Evolutionary conservation across 2,113 vertebrate genomes (phyloP), one percentile per base, ranked within the genome.

Genomic region (Lipotes vexillifer): DNA sequence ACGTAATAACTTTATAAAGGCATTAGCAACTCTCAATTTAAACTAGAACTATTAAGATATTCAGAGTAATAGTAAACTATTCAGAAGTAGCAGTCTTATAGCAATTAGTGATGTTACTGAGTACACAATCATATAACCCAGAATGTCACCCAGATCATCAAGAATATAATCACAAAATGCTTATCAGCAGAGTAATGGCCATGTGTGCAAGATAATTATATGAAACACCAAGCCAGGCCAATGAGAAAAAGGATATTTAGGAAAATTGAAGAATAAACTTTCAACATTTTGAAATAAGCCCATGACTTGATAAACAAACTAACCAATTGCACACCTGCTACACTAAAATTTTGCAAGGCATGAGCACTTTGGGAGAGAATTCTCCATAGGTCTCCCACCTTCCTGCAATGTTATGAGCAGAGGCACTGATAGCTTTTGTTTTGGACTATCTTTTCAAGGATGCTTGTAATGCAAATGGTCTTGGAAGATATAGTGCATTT

Each of bases 1-100:
- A 96, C 44, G 66, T 90, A 7, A 96, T 90, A 97, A 92, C 68
- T 94, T 92, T 95, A 71, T 86, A 96, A 98, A 98, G 33, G 41
- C 15, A 95, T 97, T 95, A 97, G 44, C 5, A 78, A 93, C 17
- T 96, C 59, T 75, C 57, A 90, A 27, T 13, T 95, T 95, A 97
- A 97, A 87, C 33, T 68, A 88, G n/a, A 74, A 80, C 88, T 90
- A 94, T 27, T 66, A 96, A 94, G 57, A 90, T n/a, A 94, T 46
- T 89, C 11, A 91, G 27, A 36, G 41, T 74, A 71, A 97, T 97
- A 78, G 68, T 81, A 82, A 92, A 55, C 66, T 92, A 65, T 46
- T 72, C 59, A 97, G n/a, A 97, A 92, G 69, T 13, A 93, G 33
- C 63, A 88, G 96, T 96, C 9, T 97, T 91, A 94, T 72, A 91